Conservation (phyloP, 2,113 vertebrate genomes). For the Lophotis ruficrista region DNA sequence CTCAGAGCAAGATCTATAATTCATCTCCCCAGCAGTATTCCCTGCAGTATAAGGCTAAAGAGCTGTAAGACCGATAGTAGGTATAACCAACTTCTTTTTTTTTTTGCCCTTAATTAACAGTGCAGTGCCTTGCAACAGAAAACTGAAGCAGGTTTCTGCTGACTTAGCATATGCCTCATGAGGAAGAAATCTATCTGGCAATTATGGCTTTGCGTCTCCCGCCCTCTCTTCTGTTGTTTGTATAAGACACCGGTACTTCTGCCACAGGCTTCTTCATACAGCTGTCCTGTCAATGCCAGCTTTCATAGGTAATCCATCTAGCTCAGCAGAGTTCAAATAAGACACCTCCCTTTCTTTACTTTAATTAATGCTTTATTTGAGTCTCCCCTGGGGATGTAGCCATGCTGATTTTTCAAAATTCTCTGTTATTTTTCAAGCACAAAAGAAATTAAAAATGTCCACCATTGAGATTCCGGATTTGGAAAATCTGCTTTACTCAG, state of each 20-base stretch:
- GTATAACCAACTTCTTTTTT: neutral
- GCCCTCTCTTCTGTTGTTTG: constrained; percentile 54
- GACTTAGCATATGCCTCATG: constrained; percentile 46
- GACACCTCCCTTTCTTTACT: constrained; percentile 44
- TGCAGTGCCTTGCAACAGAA: constrained; percentile 35
- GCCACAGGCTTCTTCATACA: constrained; percentile 49
- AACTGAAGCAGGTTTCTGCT: constrained; percentile 50
- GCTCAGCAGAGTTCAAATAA: constrained; percentile 62
- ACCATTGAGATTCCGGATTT: neutral
- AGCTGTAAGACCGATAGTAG: neutral
- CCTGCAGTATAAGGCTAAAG: neutral
- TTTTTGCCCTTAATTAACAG: neutral
- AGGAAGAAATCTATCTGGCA: constrained; percentile 64
- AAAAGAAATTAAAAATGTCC: neutral
- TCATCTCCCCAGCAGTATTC: neutral
- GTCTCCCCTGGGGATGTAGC: constrained; percentile 41
- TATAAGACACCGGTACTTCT: constrained; percentile 43
- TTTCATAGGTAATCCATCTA: constrained; percentile 56
- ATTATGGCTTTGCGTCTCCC: constrained; percentile 30
- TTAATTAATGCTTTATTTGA: constrained; percentile 49
- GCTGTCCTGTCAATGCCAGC: constrained; percentile 61
- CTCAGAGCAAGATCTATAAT: neutral
- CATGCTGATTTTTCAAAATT: constrained; percentile 54
- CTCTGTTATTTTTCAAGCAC: neutral
- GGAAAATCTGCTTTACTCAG: neutral